Base-by-base conservation (phyloP, 1,140 invertebrate species). In the Drosophila pachea region DNA sequence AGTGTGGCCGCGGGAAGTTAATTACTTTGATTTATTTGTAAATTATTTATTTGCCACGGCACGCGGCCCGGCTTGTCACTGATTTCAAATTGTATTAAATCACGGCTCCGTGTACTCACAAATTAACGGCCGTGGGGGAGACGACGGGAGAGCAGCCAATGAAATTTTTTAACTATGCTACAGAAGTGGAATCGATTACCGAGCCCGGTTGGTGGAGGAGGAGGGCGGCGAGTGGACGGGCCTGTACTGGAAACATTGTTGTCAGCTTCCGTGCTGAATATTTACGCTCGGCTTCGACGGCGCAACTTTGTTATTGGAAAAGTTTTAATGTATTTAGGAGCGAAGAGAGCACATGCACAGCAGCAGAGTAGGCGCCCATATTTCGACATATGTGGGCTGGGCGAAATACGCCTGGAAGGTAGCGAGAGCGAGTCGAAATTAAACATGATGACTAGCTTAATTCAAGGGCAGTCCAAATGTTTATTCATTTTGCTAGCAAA, bases 21-120 rank as follows among this genome's bases (percentile, higher is more conserved):
- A 86, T 84, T 86, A 79, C 76, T 76, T 84, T 84, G 79, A 84
- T 84, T 84, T 84, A 84, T 83, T 84, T 65, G 62, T 75, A 64
- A 78, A 68, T 73, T 68, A 84, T 64, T 68, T 63, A 76, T 49
- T 38, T 69, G 33, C 31, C 45, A 42, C 9, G 29, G n/a, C 4
- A 32, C 14, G 48, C n/a, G 22, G n/a, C 29, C 32, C 69, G 68
- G 56, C 61, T 66, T 83, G 78, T 83, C 72, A 83, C 78, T 72
- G 77, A 82, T 78, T 82, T 78, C 74, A 83, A 82, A 82, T 78
- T 81, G 68, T 73, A 74, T 72, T 84, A 84, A 84, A 83, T 83
- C 78, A 78, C 75, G 35, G 35, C 70, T 63, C 29, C 59, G 65
- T 78, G 73, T 79, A 79, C 76, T 84, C 73, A 79, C 76, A 84